Conservation (phyloP, 2,113 vertebrate species). For the Corythornis cristatus region DNA sequence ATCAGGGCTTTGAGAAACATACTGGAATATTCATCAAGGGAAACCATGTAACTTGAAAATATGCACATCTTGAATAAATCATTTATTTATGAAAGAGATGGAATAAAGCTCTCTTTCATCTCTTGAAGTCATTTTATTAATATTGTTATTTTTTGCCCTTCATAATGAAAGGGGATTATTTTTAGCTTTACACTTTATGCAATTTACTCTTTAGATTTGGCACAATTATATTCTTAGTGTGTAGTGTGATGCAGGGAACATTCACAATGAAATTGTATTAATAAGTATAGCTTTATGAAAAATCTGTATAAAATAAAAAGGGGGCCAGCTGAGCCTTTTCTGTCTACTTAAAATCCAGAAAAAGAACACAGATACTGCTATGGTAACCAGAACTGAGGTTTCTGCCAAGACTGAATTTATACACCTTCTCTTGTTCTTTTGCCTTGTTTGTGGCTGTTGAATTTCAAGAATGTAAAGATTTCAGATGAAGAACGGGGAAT, state of each 20-base stretch:
- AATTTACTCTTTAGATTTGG: background rate
- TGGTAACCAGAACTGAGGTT: background rate
- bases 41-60: background rate
- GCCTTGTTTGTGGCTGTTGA: background rate
- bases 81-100: background rate
- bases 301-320: background rate
- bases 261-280: background rate
- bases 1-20: background rate
- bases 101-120: background rate
- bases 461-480: background rate
- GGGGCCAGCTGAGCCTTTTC: background rate
- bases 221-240: background rate
- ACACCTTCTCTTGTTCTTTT: background rate
- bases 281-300: background rate
- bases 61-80: background rate
- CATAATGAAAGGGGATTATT: background rate
- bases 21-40: slow-evolving; percentile 34
- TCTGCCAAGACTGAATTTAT: background rate
- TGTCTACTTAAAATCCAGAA: background rate
- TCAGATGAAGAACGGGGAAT: background rate
- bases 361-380: background rate
- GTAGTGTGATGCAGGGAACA: background rate
- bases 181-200: background rate
- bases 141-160: background rate
- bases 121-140: background rate